These are phyloP conservation scores for Megalops cyprinoides DNA, from an alignment of 2,797 vertebrate genomes.

Conservation along the genomic window DNA sequence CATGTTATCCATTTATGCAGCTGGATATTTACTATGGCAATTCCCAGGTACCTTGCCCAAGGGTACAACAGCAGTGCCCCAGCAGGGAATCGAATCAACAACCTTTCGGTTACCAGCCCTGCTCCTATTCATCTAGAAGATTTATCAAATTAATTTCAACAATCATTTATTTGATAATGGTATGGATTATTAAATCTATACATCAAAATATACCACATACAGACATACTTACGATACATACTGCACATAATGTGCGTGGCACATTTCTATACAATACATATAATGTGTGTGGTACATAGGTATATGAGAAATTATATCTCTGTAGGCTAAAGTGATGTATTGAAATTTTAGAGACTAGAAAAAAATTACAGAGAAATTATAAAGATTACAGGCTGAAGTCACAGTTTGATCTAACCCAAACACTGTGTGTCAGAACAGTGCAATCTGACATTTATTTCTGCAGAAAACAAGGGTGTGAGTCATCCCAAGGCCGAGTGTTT, in stretches of 20 bases:
- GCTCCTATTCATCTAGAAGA: too few species aligned
- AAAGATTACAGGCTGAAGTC: neutral
- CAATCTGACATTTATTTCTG: neutral
- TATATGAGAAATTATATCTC: too few species aligned
- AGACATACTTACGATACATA: neutral
- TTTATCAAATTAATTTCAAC: neutral
- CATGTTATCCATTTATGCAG: too few species aligned
- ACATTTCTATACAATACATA: neutral
- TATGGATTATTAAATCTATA: neutral
- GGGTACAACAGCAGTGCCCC: too few species aligned
- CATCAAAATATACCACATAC: neutral
- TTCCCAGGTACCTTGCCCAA: too few species aligned
- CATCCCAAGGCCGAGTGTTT: neutral
- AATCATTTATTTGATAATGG: neutral
- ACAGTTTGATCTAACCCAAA: neutral
- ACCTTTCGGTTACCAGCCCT: too few species aligned
- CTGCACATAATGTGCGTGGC: too few species aligned
- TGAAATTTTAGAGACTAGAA: too few species aligned
- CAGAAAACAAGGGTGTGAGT: neutral
- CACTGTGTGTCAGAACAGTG: constrained; percentile 1
- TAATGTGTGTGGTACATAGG: too few species aligned
- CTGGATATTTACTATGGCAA: too few species aligned
- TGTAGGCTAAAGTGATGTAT: neutral
- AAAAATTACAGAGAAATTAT: too few species aligned
- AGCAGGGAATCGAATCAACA: too few species aligned